Evolutionary conservation across 2,888 invertebrate genomes (phyloP).

Genomic region (Pasiphila rectangulata): DNA sequence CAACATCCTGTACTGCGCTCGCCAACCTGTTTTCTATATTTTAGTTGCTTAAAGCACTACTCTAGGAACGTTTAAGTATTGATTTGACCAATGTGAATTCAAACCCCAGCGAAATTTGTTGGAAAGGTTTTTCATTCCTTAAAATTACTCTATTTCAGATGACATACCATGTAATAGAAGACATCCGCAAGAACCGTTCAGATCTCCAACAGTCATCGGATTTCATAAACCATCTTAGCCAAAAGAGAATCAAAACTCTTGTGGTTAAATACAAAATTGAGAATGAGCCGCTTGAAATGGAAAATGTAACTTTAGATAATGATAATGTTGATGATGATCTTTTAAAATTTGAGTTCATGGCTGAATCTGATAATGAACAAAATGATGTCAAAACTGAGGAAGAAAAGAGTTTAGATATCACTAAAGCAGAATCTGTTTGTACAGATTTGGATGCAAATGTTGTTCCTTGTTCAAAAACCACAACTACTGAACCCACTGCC

Average conservation of each 20-base stretch:
- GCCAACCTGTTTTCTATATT: no score
- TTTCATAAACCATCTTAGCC: conserved; percentile 28
- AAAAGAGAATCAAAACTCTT: conserved; percentile 40
- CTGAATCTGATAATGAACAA: conserved; percentile 6
- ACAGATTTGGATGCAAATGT: background rate
- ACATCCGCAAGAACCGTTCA: conserved; percentile 43
- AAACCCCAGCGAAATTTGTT: no score
- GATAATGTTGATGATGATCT: conserved; percentile 6
- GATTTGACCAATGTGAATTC: no score
- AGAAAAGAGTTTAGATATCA: background rate
- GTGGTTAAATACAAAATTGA: conserved; percentile 24
- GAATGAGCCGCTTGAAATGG: conserved; percentile 21
- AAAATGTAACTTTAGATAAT: conserved; percentile 19
- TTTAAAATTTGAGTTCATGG: conserved; percentile 14
- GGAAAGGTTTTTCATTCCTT: no score
- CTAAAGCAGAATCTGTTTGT: background rate
- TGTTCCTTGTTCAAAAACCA: background rate
- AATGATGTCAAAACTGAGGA: conserved; percentile 1
- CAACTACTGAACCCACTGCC: background rate
- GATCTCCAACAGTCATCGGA: conserved; percentile 45
- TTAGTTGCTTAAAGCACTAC: no score
- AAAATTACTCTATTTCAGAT: conserved; percentile 38
- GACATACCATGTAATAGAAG: conserved; percentile 52
- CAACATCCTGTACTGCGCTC: no score
- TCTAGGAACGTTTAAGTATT: no score